These are phyloP conservation scores for Onychostruthus taczanowskii DNA, from an alignment of 2,113 vertebrate species.

Conservation along the genomic window DNA sequence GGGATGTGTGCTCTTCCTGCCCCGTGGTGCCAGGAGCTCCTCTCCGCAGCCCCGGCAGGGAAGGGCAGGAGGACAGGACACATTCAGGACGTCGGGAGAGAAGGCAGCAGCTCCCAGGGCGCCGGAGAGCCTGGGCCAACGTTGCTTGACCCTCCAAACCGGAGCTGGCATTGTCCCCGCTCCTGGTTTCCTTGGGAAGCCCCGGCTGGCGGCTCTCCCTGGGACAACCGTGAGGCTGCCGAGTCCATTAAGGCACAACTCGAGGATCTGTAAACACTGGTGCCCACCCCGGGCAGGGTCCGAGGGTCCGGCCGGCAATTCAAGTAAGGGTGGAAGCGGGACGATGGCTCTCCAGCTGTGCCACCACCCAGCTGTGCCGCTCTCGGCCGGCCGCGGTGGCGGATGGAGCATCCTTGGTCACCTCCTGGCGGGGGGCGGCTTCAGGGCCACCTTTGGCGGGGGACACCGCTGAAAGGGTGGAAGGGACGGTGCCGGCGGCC, in stretches of 20 bases:
- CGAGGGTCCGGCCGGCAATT: not conserved
- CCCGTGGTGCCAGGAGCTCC: not conserved
- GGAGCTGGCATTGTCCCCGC: not conserved
- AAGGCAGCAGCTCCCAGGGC: not conserved
- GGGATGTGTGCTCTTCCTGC: not conserved
- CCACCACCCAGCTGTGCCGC: not conserved
- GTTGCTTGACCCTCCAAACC: not conserved
- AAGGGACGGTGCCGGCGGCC: not conserved
- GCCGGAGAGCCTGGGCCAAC: not conserved
- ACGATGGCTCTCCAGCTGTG: not conserved
- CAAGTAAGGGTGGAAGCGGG: not conserved
- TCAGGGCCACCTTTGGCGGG: not conserved
- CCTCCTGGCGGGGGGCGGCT: not conserved
- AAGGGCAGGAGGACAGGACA: not conserved
- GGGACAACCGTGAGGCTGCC: not conserved
- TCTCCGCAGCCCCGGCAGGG: accelerated
- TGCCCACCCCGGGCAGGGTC: not conserved
- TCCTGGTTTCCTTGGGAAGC: not conserved
- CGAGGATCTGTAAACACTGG: conserved; percentile 2
- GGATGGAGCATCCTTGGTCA: not conserved
- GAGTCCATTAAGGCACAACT: conserved; percentile 40
- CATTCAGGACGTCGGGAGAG: not conserved
- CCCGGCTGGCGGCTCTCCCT: not conserved
- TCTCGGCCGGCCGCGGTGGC: not conserved
- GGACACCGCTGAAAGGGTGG: not conserved